Evolutionary conservation across 1,140 invertebrate genomes (phyloP), one percentile per base, ranked within the genome.

Genomic region (Ceratina calcarata): DNA sequence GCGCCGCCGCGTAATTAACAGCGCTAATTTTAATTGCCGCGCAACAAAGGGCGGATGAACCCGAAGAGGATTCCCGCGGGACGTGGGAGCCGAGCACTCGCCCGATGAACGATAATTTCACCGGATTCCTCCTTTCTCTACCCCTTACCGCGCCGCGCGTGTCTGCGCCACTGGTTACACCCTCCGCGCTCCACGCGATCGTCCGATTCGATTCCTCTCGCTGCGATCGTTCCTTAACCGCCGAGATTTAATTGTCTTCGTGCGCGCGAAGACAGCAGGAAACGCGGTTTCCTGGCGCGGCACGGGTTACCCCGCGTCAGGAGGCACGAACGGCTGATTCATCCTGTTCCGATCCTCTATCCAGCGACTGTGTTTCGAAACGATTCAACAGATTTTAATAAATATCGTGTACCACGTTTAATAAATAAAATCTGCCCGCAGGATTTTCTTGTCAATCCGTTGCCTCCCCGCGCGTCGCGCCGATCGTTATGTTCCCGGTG

Each of bases 21-120:
- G 88, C 86, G 83, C 89, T 91, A 91, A 92, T 92, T 92, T 92
- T 92, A 90, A 91, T 92, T 91, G 90, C 84, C 78, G 75, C 66
- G 86, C 82, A 91, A 90, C 88, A 91, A 89, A 91, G 89, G 88
- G 83, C 89, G 87, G 85, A 89, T 88, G 89, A 86, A 45, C 68
- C 55, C 77, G 80, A 69, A 65, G 85, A 22, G 27, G 20, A 87
- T 87, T 91, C 88, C 89, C 88, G 87, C 80, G 86, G 75, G 88
- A 86, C 37, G 37, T 45, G 86, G 67, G 73, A 72, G 69, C 83
- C 82, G 72, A 76, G 78, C 68, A 66, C 24, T 81, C 74, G 80
- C 73, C 85, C 89, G 88, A 91, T 91, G 88, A 90, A 91, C 88
- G 90, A 91, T 91, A 89, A 90, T 90, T 91, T 88, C 84, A 83